phyloP scores from a whole-genome alignment of 2,888 invertebrate genomes.

The Drosophila borealis region DNA sequence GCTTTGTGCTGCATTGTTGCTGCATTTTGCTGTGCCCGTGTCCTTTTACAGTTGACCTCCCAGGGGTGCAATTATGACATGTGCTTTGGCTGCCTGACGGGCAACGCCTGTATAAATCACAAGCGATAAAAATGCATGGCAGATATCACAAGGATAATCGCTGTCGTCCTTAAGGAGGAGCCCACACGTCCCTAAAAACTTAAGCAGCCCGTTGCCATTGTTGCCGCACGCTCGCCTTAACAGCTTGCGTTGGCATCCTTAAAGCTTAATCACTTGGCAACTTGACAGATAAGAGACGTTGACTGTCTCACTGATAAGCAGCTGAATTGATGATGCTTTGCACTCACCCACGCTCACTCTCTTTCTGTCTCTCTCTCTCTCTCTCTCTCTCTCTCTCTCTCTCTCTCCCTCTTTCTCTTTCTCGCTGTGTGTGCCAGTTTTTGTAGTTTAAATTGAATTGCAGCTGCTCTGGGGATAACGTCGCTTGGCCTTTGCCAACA shows the following conservation, averaged over 20 bases:
- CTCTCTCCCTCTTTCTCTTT: neutral
- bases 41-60: constrained; percentile 59
- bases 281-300: constrained; percentile 54
- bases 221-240: constrained; percentile 25
- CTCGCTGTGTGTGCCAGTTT: constrained; percentile 8
- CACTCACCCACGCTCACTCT: constrained; percentile 6
- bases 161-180: constrained; percentile 29
- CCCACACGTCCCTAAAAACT: constrained; percentile 2
- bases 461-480: constrained; percentile 41
- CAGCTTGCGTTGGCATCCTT: constrained; percentile 30
- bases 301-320: constrained; percentile 55
- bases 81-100: constrained; percentile 19
- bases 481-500: constrained; percentile 45
- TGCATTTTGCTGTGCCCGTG: constrained; percentile 26
- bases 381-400: neutral
- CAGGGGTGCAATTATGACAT: constrained; percentile 61
- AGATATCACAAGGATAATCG: constrained; percentile 30
- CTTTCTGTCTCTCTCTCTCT: neutral
- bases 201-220: constrained; percentile 11
- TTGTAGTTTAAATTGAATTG: constrained; percentile 63
- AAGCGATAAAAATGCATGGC: constrained; percentile 50
- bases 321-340: constrained; percentile 59
- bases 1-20: constrained; percentile 12
- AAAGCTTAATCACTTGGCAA: constrained; percentile 61
- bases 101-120: constrained; percentile 32